A percentile compares a stretch with the other conserved stretches of the same genome.
phyloP scores from a whole-genome alignment of 2,113 vertebrate species.

The Dicaeum eximium region DNA sequence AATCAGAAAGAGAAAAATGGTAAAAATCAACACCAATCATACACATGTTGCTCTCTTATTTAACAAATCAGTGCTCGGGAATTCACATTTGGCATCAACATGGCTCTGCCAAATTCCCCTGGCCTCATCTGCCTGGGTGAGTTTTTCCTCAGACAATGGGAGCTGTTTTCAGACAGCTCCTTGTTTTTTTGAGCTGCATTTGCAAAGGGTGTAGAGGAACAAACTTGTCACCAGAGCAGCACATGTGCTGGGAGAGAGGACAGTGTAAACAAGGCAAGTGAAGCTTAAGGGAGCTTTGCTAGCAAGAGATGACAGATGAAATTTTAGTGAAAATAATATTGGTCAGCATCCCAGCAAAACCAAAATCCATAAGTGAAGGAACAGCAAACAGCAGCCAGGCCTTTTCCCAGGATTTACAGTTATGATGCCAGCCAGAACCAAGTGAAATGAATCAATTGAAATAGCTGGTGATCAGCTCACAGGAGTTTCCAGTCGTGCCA shows the following conservation, averaged over 20 bases:
- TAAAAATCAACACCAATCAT: neutral
- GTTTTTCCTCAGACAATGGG: neutral
- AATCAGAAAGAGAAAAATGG: neutral
- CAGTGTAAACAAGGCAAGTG: neutral
- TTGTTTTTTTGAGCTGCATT: neutral
- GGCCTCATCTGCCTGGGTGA: too few relatives aligned
- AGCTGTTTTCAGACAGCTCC: neutral
- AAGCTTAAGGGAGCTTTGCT: neutral
- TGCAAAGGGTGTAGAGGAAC: neutral
- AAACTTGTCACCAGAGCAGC: neutral
- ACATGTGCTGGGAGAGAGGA: neutral
- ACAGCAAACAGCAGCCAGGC: neutral
- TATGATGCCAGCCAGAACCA: neutral
- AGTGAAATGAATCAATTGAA: neutral
- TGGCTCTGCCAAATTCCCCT: neutral
- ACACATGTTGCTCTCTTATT: neutral
- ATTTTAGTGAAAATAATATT: neutral
- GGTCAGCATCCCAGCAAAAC: neutral
- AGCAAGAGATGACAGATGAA: neutral
- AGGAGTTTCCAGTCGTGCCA: accelerated
- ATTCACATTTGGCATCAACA: neutral
- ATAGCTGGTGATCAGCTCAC: neutral
- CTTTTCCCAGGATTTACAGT: neutral
- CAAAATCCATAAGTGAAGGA: neutral
- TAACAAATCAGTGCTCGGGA: neutral